Conservation (phyloP, 92 coral and sea anemone genomes). For the Porites divaricata region DNA sequence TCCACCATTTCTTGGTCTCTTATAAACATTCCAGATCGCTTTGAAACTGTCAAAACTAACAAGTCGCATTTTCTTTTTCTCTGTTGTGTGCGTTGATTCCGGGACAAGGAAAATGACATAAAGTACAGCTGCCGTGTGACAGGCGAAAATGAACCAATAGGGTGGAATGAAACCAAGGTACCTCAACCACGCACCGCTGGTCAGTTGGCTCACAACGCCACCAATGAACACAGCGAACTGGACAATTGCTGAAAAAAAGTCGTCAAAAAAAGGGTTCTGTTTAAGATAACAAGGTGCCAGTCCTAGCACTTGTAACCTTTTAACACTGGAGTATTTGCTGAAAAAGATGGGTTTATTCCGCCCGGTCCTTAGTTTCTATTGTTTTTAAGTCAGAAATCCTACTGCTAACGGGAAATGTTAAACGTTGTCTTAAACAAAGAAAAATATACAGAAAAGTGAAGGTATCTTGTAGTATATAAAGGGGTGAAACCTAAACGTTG, state of each 20-base stretch:
- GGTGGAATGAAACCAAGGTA: constrained; percentile 78
- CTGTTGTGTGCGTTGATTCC: constrained; percentile 60
- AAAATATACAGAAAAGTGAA: no score
- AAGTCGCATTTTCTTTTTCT: constrained; percentile 41
- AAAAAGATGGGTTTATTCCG: no score
- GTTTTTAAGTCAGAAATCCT: no score
- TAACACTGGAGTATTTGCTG: no score
- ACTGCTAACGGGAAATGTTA: no score
- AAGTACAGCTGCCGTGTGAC: constrained; percentile 57
- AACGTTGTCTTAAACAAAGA: no score
- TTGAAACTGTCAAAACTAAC: constrained; percentile 70
- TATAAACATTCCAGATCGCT: constrained; percentile 66
- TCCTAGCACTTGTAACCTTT: no score
- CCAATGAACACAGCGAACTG: constrained; percentile 74
- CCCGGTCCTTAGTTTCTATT: no score
- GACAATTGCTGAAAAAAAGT: constrained; percentile 59
- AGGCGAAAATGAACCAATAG: constrained; percentile 83
- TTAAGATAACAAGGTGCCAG: not conserved
- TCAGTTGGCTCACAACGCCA: constrained; percentile 82
- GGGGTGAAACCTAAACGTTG: no score
- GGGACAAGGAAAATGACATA: constrained; percentile 71
- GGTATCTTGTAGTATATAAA: no score
- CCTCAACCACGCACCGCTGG: constrained; percentile 81
- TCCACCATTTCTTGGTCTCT: constrained; percentile 59
- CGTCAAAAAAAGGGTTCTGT: not conserved